A percentile compares a stretch with the other conserved stretches of the same genome.
Evolutionary conservation across 2,888 invertebrate species (phyloP).

Genomic region (Labia minor): DNA sequence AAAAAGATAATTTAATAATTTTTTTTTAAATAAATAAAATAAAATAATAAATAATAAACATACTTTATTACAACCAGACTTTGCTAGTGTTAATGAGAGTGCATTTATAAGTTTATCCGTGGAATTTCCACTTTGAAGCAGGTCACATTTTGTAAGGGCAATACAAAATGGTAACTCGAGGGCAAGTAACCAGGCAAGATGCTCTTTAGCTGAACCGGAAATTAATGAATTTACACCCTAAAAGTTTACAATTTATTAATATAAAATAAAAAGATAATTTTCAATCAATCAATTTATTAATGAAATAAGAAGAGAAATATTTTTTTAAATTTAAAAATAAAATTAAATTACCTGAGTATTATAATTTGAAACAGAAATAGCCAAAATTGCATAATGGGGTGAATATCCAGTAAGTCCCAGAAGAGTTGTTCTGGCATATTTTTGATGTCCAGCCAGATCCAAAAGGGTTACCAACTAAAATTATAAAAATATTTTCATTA

Average conservation of each 20-base stretch:
- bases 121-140: slow-evolving; percentile 40
- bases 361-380: slow-evolving; percentile 43
- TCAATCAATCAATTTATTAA: neutral
- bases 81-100: slow-evolving; percentile 42
- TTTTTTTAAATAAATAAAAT: neutral
- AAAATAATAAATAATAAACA: slow-evolving; percentile 21
- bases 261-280: neutral
- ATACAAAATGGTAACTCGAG: slow-evolving; percentile 83
- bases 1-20: too few species aligned
- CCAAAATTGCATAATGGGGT: slow-evolving; percentile 83
- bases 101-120: slow-evolving; percentile 30
- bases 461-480: slow-evolving; percentile 77
- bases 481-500: neutral
- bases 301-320: neutral
- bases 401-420: slow-evolving; percentile 88
- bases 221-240: slow-evolving; percentile 3
- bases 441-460: slow-evolving; percentile 91
- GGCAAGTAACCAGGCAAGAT: slow-evolving; percentile 71
- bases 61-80: slow-evolving; percentile 48
- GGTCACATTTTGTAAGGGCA: slow-evolving; percentile 86
- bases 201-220: slow-evolving; percentile 68
- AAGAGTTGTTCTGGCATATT: slow-evolving; percentile 90
- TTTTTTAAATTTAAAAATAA: neutral
- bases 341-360: neutral
- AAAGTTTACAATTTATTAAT: slow-evolving; percentile 13